Evolutionary conservation across 2,888 invertebrate species (phyloP).

Genomic region (Hyposoter dolosus): DNA sequence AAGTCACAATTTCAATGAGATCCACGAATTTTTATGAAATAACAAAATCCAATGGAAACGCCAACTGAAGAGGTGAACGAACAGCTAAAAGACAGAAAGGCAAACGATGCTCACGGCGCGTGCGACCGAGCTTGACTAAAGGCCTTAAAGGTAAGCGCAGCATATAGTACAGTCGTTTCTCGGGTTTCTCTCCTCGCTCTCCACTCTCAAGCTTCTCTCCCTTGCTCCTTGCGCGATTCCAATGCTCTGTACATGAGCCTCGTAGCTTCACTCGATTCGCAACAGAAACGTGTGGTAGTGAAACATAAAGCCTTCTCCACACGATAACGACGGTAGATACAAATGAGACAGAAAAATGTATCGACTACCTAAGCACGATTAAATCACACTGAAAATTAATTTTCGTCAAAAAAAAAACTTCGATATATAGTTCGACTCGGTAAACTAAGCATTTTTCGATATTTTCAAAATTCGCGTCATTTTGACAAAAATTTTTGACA

Average conservation of each 20-base stretch:
- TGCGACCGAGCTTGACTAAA: slow-evolving; percentile 80
- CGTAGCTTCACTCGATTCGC: slow-evolving; percentile 41
- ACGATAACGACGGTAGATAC: background rate
- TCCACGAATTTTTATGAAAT: background rate
- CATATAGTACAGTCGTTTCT: slow-evolving; percentile 68
- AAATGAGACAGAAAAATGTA: background rate
- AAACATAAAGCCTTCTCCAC: slow-evolving; percentile 53
- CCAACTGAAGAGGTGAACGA: slow-evolving; percentile 54
- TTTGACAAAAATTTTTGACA: too few species aligned
- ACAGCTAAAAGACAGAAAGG: slow-evolving; percentile 61
- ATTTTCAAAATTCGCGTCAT: too few species aligned
- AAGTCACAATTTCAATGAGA: background rate
- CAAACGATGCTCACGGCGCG: slow-evolving; percentile 76
- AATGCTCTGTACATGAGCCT: slow-evolving; percentile 70
- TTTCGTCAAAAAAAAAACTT: too few species aligned
- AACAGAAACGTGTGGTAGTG: slow-evolving; percentile 47
- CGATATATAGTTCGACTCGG: too few species aligned
- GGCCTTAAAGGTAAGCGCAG: slow-evolving; percentile 76
- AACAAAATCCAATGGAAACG: slow-evolving; percentile 14
- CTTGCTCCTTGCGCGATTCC: slow-evolving; percentile 75
- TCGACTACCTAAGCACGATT: background rate
- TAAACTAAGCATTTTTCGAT: too few species aligned
- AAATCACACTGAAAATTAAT: too few species aligned
- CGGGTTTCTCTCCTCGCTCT: slow-evolving; percentile 61
- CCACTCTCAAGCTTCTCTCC: slow-evolving; percentile 58